Conservation (phyloP, 2,113 vertebrate genomes). For the Loxodonta africana region DNA sequence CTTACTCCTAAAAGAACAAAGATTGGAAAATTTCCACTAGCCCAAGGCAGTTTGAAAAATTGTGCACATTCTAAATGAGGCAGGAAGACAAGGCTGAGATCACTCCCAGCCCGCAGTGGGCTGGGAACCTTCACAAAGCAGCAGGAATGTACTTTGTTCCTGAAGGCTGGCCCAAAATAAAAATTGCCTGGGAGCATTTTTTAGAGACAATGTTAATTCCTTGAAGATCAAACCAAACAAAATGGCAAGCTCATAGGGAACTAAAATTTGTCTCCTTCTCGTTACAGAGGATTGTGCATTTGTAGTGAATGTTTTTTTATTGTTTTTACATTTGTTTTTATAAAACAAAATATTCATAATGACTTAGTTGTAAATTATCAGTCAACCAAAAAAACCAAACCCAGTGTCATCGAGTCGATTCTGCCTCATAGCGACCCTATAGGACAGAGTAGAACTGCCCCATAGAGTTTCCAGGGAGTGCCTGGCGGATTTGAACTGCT, state of each 20-base stretch:
- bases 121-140: conserved; percentile 49
- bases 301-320: conserved; percentile 53
- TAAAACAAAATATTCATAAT: not conserved
- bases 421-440: too few species aligned
- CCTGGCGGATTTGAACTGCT: too few species aligned
- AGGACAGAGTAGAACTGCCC: too few species aligned
- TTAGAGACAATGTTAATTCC: conserved; percentile 51
- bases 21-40: not conserved
- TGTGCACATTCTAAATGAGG: conserved; percentile 64
- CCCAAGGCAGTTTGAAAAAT: not conserved
- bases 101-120: not conserved
- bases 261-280: conserved; percentile 59
- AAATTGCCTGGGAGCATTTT: conserved; percentile 17
- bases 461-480: too few species aligned
- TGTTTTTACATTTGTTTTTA: not conserved
- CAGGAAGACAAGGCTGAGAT: conserved; percentile 50
- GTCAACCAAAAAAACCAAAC: not conserved
- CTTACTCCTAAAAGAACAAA: not conserved
- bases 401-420: too few species aligned
- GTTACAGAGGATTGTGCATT: not conserved
- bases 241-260: conserved; percentile 63
- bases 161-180: not conserved
- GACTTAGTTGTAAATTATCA: not conserved
- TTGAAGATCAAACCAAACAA: conserved; percentile 29
- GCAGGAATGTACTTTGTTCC: conserved; percentile 41